Evolutionary conservation across 2,113 vertebrate species (phyloP).

Genomic region (Euleptes europaea): DNA sequence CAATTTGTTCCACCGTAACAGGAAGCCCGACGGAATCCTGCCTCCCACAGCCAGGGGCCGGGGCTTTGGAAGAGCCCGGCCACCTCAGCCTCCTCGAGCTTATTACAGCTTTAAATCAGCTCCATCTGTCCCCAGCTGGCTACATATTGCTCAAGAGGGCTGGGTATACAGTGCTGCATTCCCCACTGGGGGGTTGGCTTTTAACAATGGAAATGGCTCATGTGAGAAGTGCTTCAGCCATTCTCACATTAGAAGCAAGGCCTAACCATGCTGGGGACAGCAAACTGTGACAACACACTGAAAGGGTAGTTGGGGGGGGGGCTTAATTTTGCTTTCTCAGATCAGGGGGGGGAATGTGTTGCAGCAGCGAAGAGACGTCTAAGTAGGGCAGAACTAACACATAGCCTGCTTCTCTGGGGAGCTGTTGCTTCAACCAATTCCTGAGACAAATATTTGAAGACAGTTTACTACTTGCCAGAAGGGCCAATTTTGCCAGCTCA

Average conservation of each 20-base stretch:
- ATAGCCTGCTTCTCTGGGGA: background rate
- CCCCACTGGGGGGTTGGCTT: conserved; percentile 67
- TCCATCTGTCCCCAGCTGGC: conserved; percentile 74
- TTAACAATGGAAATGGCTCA: conserved; percentile 66
- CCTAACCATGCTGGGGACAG: conserved; percentile 37
- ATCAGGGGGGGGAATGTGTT: background rate
- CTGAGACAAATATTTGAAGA: background rate
- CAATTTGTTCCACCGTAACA: conserved; percentile 71
- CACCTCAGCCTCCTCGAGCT: conserved; percentile 43
- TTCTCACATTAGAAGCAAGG: conserved; percentile 49
- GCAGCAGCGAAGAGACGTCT: conserved; percentile 31
- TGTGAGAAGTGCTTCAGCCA: conserved; percentile 54
- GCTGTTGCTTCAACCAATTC: background rate
- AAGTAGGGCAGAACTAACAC: background rate
- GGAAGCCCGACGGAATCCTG: conserved; percentile 75
- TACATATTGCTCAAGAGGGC: conserved; percentile 51
- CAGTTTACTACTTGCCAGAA: background rate
- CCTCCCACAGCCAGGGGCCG: conserved; percentile 65
- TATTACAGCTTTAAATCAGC: conserved; percentile 72
- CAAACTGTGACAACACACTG: conserved; percentile 42
- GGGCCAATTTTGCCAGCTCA: background rate
- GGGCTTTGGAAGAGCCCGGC: conserved; percentile 52
- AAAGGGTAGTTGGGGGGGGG: background rate
- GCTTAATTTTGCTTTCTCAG: conserved; percentile 24
- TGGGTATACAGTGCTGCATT: conserved; percentile 44